phyloP scores from a whole-genome alignment of 1,140 invertebrate species.

The Drosophila jambulina region DNA sequence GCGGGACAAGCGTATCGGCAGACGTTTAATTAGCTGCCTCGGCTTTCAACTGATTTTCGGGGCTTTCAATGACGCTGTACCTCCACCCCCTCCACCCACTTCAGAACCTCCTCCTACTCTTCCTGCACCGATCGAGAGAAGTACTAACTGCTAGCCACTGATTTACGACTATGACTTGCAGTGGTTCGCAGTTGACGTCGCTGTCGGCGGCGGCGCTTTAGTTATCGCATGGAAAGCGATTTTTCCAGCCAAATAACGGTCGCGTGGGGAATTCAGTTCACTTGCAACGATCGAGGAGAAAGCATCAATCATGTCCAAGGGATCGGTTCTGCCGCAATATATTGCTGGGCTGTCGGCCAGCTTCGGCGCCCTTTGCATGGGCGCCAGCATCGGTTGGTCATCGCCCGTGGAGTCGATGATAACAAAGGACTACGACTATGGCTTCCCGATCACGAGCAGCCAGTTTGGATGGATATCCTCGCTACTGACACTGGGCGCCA shows the following conservation, averaged over 20 bases:
- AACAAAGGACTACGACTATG: slow-evolving; percentile 79
- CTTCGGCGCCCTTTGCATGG: slow-evolving; percentile 87
- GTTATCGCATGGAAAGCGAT: slow-evolving; percentile 45
- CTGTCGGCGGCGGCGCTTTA: slow-evolving; percentile 17
- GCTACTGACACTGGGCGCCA: slow-evolving; percentile 82
- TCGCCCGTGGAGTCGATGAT: slow-evolving; percentile 87
- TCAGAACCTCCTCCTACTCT: background rate
- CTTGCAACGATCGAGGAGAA: slow-evolving; percentile 22
- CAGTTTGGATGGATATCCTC: slow-evolving; percentile 75
- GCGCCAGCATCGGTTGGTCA: slow-evolving; percentile 89
- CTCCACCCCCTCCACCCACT: background rate
- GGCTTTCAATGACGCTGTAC: slow-evolving; percentile 32
- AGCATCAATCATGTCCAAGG: slow-evolving; percentile 47
- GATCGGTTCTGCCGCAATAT: slow-evolving; percentile 69
- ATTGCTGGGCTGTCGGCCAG: slow-evolving; percentile 85
- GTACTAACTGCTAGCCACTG: slow-evolving; percentile 13
- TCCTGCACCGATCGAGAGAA: slow-evolving; percentile 10
- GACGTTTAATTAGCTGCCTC: slow-evolving; percentile 44
- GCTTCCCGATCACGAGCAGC: slow-evolving; percentile 71
- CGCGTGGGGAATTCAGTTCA: slow-evolving; percentile 49
- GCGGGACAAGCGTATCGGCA: slow-evolving; percentile 15
- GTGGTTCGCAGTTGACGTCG: slow-evolving; percentile 18
- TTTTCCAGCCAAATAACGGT: slow-evolving; percentile 53
- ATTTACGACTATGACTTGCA: slow-evolving; percentile 45
- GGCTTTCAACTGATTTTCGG: slow-evolving; percentile 41